These are phyloP conservation scores for Neocrepidodera transversa DNA, from an alignment of 2,888 invertebrate species.

Conservation along the genomic window DNA sequence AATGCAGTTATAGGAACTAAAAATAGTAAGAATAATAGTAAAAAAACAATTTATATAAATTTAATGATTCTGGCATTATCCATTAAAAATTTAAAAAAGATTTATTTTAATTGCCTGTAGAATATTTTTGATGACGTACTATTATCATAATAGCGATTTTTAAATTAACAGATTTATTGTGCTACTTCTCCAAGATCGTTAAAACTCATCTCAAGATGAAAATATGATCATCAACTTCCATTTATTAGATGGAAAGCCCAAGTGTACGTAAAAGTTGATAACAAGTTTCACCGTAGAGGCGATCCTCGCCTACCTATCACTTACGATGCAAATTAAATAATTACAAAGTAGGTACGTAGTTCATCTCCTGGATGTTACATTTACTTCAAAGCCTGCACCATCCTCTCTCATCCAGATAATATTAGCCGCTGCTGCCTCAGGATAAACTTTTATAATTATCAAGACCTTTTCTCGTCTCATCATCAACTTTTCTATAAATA, in stretches of 20 bases:
- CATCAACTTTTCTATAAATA: constrained; percentile 54
- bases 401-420: constrained; percentile 42
- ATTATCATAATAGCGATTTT: no score
- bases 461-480: constrained; percentile 32
- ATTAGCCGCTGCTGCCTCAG: constrained; percentile 48
- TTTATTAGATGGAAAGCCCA: background rate
- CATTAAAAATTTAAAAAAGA: no score
- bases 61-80: no score
- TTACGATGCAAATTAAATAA: constrained; percentile 61
- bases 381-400: constrained; percentile 54
- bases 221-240: background rate
- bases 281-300: constrained; percentile 49
- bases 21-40: no score
- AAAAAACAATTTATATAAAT: no score
- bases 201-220: background rate
- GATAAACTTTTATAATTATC: constrained; percentile 57
- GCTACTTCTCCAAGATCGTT: no score
- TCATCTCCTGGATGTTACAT: constrained; percentile 52
- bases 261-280: constrained; percentile 41
- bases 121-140: no score
- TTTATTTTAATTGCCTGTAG: no score
- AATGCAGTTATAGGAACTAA: no score
- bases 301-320: constrained; percentile 56
- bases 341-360: constrained; percentile 58
- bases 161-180: no score